Percentiles rank a stretch among this genome's conserved stretches.
phyloP scores from a whole-genome alignment of 92 coral and sea anemone genomes.

The Palythoa heliodiscus region DNA sequence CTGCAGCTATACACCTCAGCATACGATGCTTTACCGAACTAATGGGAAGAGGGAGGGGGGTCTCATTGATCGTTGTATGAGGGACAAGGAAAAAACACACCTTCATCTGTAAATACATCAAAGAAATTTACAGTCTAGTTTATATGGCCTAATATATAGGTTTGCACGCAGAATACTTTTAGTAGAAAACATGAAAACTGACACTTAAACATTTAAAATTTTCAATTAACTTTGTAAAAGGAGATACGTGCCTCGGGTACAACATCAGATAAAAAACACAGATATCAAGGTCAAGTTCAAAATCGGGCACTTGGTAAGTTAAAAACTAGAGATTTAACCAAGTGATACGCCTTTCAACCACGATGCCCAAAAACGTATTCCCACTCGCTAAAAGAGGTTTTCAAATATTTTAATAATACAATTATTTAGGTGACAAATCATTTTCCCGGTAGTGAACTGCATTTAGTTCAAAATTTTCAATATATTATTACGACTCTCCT shows the following conservation, averaged over 20 bases:
- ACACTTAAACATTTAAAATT: constrained; percentile 6
- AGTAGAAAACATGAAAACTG: not conserved
- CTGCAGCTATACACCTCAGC: not conserved
- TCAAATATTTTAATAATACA: constrained; percentile 21
- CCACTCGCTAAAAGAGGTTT: not conserved
- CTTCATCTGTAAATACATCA: constrained; percentile 15
- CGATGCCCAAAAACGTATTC: not conserved
- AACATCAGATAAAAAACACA: constrained; percentile 15
- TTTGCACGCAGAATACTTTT: not conserved
- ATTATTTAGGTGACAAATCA: constrained; percentile 13
- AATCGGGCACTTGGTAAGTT: constrained; percentile 2
- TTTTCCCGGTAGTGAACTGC: not conserved
- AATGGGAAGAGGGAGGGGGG: not conserved
- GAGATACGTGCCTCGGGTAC: constrained; percentile 24
- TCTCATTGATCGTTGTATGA: not conserved
- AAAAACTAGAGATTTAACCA: constrained; percentile 8
- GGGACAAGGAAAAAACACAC: not conserved
- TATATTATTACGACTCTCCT: not conserved
- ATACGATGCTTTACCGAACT: not conserved
- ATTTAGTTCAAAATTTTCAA: constrained; percentile 1
- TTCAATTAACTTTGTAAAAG: constrained; percentile 13
- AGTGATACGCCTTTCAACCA: not conserved
- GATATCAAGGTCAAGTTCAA: constrained; percentile 24
- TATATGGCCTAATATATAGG: not conserved
- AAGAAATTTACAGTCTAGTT: not conserved